Conservation (phyloP, 1,140 invertebrate genomes). For the Rhagoletis zephyria region DNA sequence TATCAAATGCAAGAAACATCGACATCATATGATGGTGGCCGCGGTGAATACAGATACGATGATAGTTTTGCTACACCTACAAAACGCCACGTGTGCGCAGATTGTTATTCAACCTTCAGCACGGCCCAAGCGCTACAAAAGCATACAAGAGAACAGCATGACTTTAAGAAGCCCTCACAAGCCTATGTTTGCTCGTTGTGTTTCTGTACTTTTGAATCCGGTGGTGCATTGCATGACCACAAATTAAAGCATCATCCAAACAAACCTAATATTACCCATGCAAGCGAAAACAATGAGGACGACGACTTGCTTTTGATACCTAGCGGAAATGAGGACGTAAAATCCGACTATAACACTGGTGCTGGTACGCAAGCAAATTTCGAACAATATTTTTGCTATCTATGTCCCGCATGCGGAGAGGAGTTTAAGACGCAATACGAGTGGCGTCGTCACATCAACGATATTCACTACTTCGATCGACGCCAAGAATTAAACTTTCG, state of each 20-base stretch:
- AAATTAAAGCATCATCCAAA: constrained; percentile 5
- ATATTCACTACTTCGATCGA: constrained; percentile 69
- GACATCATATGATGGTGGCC: background rate
- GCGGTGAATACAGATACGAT: constrained; percentile 1
- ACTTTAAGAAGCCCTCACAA: constrained; percentile 55
- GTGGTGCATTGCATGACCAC: background rate
- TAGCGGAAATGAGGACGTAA: constrained; percentile 38
- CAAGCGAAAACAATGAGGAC: constrained; percentile 48
- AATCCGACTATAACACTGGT: background rate
- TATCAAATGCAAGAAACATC: constrained; percentile 12
- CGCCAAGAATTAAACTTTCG: constrained; percentile 66
- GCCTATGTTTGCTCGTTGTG: background rate
- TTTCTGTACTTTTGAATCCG: constrained; percentile 21
- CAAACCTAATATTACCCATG: background rate
- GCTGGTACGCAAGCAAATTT: background rate
- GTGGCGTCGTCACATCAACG: constrained; percentile 71
- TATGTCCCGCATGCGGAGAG: constrained; percentile 67
- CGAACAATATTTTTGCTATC: constrained; percentile 67
- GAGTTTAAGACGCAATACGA: constrained; percentile 67
- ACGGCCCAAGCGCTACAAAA: constrained; percentile 62
- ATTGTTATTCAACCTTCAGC: constrained; percentile 64
- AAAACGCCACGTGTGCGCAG: constrained; percentile 64
- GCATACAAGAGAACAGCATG: constrained; percentile 65
- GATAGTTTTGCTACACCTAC: constrained; percentile 9
- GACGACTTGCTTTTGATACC: constrained; percentile 55